Percentiles rank a stretch among this genome's conserved stretches.
Conservation (phyloP, 1,140 invertebrate genomes). For the Lordiphosa mommai region DNA sequence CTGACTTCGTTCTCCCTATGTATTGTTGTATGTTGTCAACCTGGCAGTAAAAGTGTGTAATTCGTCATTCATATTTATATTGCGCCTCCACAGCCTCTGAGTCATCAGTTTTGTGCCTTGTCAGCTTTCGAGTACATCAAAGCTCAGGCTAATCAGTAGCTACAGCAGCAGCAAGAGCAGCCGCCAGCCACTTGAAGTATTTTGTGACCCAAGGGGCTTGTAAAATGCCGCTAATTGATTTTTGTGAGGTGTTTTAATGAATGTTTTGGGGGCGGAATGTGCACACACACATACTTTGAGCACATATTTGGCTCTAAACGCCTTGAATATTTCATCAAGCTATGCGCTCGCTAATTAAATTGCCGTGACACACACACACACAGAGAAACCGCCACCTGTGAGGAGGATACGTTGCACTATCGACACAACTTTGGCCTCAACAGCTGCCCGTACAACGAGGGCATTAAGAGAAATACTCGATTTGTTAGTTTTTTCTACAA, state of each 20-base stretch:
- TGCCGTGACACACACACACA: conserved; percentile 57
- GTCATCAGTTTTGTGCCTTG: conserved; percentile 24
- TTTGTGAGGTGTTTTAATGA: conserved; percentile 66
- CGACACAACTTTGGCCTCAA: conserved; percentile 42
- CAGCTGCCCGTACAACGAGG: background rate
- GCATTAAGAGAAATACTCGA: too few species aligned
- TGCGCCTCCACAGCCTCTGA: conserved; percentile 10
- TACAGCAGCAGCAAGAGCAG: background rate
- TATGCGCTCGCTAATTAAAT: conserved; percentile 76
- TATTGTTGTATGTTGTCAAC: conserved; percentile 43
- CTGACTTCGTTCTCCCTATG: conserved; percentile 15
- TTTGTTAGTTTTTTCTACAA: too few species aligned
- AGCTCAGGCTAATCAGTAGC: background rate
- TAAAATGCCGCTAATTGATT: conserved; percentile 46
- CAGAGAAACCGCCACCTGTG: conserved; percentile 17
- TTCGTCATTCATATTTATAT: conserved; percentile 68
- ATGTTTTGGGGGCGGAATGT: conserved; percentile 37
- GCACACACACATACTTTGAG: conserved; percentile 10
- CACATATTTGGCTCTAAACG: conserved; percentile 63
- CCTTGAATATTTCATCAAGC: conserved; percentile 73
- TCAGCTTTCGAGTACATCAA: conserved; percentile 13
- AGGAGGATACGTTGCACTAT: conserved; percentile 36
- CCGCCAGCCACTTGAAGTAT: conserved; percentile 15
- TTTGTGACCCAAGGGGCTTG: conserved; percentile 19
- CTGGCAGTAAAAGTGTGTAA: conserved; percentile 70